Evolutionary conservation across 2,888 invertebrate species (phyloP).

Genomic region (Polydrusus tereticollis): DNA sequence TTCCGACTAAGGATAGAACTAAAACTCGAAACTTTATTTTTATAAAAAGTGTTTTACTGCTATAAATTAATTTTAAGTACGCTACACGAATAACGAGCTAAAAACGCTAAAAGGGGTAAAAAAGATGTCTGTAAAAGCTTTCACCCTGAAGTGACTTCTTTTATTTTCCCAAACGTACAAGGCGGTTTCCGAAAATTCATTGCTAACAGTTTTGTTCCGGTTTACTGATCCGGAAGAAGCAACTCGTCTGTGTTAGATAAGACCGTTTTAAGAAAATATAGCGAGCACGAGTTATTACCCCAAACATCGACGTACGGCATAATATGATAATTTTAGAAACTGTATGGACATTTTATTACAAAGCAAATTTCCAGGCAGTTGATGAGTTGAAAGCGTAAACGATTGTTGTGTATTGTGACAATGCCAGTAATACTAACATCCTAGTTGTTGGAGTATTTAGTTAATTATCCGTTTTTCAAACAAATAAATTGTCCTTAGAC

Average conservation of each 20-base stretch:
- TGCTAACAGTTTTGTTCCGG: constrained; percentile 55
- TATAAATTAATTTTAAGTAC: neutral
- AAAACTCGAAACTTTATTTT: neutral
- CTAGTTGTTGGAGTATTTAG: too few relatives aligned
- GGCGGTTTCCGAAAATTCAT: constrained; percentile 51
- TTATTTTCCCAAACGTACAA: constrained; percentile 41
- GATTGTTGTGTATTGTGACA: too few relatives aligned
- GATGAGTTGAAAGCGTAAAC: too few relatives aligned
- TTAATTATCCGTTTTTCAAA: too few relatives aligned
- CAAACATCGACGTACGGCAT: constrained; percentile 20
- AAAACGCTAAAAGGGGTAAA: constrained; percentile 23
- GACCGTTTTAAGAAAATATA: constrained; percentile 48
- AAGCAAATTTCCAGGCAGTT: too few relatives aligned
- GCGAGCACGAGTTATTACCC: constrained; percentile 35
- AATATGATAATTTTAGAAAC: too few relatives aligned
- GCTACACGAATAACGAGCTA: neutral
- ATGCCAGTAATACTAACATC: too few relatives aligned
- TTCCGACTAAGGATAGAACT: too few relatives aligned
- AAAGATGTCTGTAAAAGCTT: constrained; percentile 30
- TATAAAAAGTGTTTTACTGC: neutral
- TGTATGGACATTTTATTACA: too few relatives aligned
- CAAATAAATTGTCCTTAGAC: too few relatives aligned
- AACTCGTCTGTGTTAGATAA: constrained; percentile 59
- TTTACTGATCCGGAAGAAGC: constrained; percentile 59
- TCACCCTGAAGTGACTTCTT: constrained; percentile 24